A percentile compares a stretch with the other conserved stretches of the same genome.
Evolutionary conservation across 1,140 invertebrate genomes (phyloP).

Genomic region (Anastrepha ludens): DNA sequence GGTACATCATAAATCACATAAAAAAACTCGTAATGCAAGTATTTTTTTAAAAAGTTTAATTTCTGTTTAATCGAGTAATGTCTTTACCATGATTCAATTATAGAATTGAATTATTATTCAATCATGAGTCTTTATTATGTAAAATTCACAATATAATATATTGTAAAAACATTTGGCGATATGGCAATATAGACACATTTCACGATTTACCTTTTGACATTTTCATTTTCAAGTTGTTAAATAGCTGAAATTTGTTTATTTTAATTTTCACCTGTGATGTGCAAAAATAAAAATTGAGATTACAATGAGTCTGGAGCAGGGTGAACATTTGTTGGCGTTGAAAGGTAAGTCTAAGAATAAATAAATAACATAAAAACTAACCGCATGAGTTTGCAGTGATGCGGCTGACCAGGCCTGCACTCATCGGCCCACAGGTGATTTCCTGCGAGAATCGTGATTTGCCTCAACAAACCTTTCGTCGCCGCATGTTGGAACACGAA

Average conservation of each 20-base stretch:
- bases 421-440: slow-evolving; percentile 86
- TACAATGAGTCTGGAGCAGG: slow-evolving; percentile 55
- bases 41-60: too few species aligned
- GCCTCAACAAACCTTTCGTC: slow-evolving; percentile 85
- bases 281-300: slow-evolving; percentile 34
- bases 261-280: slow-evolving; percentile 13
- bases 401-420: slow-evolving; percentile 90
- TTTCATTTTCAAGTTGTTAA: not conserved
- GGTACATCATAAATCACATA: too few species aligned
- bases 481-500: slow-evolving; percentile 85
- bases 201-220: not conserved
- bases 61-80: too few species aligned
- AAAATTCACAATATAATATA: too few species aligned
- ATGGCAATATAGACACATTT: not conserved
- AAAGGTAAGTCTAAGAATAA: slow-evolving; percentile 57
- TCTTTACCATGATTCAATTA: too few species aligned
- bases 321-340: slow-evolving; percentile 60
- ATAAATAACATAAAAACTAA: slow-evolving; percentile 1
- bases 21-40: too few species aligned
- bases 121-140: too few species aligned
- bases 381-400: slow-evolving; percentile 81
- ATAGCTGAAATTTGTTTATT: slow-evolving; percentile 3
- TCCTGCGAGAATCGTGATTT: slow-evolving; percentile 90
- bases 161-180: not conserved
- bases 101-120: too few species aligned